Percentiles rank a stretch among this genome's conserved stretches.
Conservation (phyloP, 2,113 vertebrate genomes). For the Corapipo altera region DNA sequence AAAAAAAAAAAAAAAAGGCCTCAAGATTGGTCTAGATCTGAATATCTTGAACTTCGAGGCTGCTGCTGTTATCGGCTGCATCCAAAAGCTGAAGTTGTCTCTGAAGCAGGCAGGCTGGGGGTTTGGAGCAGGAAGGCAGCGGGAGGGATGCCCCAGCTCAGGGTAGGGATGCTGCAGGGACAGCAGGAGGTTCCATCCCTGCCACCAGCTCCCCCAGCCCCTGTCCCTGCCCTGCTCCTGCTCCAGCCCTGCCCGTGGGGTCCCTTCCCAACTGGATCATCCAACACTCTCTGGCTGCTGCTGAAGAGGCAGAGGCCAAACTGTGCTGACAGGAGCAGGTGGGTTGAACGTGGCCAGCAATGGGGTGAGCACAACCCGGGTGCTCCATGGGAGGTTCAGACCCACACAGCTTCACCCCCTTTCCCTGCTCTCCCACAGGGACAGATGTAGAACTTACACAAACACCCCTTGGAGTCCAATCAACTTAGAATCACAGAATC, state of each 20-base stretch:
- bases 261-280: neutral
- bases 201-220: neutral
- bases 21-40: conserved; percentile 49
- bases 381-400: accelerated
- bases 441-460: accelerated
- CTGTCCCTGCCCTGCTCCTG: neutral
- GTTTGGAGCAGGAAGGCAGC: accelerated
- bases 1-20: neutral
- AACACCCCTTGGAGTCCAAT: accelerated
- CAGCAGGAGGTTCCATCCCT: accelerated
- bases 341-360: accelerated
- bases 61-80: neutral
- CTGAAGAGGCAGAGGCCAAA: neutral
- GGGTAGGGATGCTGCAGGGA: neutral
- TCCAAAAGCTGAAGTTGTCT: neutral
- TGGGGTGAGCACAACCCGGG: neutral
- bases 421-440: neutral
- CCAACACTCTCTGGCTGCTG: accelerated
- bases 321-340: neutral
- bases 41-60: conserved; percentile 37
- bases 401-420: accelerated
- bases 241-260: neutral
- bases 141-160: neutral
- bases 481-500: neutral
- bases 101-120: neutral